phyloP scores from a whole-genome alignment of 2,888 invertebrate genomes.

The Ecdyonurus torrentis region DNA sequence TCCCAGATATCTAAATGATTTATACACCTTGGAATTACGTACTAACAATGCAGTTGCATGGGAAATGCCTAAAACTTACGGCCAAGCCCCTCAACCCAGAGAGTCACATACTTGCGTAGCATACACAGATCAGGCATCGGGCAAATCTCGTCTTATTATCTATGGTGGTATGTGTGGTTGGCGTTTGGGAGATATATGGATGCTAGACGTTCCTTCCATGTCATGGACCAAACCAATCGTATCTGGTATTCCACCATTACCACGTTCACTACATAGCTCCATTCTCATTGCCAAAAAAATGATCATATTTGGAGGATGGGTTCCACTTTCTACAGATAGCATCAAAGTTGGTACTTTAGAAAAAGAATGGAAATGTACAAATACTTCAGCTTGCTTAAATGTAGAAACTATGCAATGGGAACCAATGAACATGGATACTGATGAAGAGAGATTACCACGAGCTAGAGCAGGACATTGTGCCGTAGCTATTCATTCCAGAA shows the following conservation, averaged over 20 bases:
- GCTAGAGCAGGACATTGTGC: slow-evolving; percentile 97
- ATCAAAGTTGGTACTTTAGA: slow-evolving; percentile 83
- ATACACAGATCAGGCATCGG: slow-evolving; percentile 61
- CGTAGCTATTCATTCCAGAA: slow-evolving; percentile 82
- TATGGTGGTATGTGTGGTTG: slow-evolving; percentile 99
- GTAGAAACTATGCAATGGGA: slow-evolving; percentile 87
- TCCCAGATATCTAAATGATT: slow-evolving; percentile 81
- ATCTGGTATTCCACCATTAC: slow-evolving; percentile 74
- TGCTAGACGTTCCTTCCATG: slow-evolving; percentile 79
- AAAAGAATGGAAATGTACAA: slow-evolving; percentile 99
- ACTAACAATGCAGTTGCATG: slow-evolving; percentile 56
- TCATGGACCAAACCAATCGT: slow-evolving; percentile 85
- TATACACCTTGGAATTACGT: slow-evolving; percentile 82
- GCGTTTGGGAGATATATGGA: slow-evolving; percentile 91
- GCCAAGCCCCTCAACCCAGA: slow-evolving; percentile 80
- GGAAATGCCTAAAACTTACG: slow-evolving; percentile 83
- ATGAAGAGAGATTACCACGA: slow-evolving; percentile 80
- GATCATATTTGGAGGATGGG: slow-evolving; percentile 99
- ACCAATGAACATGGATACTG: slow-evolving; percentile 62
- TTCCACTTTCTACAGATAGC: slow-evolving; percentile 84
- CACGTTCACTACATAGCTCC: slow-evolving; percentile 90
- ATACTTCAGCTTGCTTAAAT: slow-evolving; percentile 86
- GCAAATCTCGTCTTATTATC: slow-evolving; percentile 73
- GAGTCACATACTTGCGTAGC: slow-evolving; percentile 96
- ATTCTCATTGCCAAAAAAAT: slow-evolving; percentile 89